Evolutionary conservation across 2,797 vertebrate species (phyloP), one percentile per base, ranked within the genome.

Genomic region (Astyanax mexicanus): DNA sequence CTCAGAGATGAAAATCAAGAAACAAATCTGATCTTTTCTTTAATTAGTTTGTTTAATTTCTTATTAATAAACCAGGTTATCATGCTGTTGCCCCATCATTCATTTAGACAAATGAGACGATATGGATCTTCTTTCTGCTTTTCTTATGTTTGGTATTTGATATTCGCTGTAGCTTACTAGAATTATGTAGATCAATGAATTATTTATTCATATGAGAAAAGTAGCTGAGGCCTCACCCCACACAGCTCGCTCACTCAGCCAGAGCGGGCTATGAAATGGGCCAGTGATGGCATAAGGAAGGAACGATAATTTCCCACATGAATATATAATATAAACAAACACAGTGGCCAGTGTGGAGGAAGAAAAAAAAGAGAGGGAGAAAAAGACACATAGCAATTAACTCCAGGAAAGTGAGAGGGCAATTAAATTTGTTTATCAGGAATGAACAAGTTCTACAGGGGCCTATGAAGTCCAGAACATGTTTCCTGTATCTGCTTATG

Each of bases 381-480:
- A 38, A 80, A 77, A 82, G 27, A 32, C 77, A 75, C 78, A 73
- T 72, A 87, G 83, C 86, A 84, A 86, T 86, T 86, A 86, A 88
- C 71, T 83, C 10, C 0, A 32, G 72, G 72, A 83, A 78, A 80
- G 71, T 55, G 80, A 84, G 78, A 84, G 79, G 70, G 79, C 79
- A 84, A 86, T 91, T 87, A 72, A 84, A 82, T 85, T 68, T 81
- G 82, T 86, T 89, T 87, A 84, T 87, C 71, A 49, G 73, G 62
- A 80, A 88, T 86, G 70, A 84, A 84, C 72, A 84, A 73, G 77
- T 84, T 86, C 87, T 80, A 81, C 67, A 70, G 38, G 49, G 54
- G 40, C 77, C 44, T 42, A 40, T 7, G 78, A 77, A 80, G 73
- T 73, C 64, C 37, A 32, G 27, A 62, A 17, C n/a, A 19, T 10